These are phyloP conservation scores for Busseola fusca DNA, from an alignment of 2,888 invertebrate species.

Conservation along the genomic window DNA sequence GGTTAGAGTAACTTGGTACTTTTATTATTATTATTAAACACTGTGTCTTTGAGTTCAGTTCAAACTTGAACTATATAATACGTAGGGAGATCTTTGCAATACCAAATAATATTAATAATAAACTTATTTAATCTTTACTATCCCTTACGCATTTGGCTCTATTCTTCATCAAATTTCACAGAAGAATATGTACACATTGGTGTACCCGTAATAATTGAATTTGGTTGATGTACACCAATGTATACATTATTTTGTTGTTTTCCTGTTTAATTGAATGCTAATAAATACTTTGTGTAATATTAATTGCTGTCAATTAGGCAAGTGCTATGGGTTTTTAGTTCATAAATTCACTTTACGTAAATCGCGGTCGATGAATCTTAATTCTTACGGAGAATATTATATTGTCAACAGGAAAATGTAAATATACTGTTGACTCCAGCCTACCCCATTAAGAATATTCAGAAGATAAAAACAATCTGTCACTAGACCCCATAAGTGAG, in stretches of 20 bases:
- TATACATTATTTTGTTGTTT: not conserved
- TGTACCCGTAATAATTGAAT: too few species aligned
- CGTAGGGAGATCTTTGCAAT: not conserved
- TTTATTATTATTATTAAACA: too few species aligned
- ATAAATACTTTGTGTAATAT: not conserved
- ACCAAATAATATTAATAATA: not conserved
- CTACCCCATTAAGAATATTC: not conserved
- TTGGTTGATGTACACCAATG: too few species aligned
- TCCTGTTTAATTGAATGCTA: not conserved
- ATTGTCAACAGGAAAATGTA: slow-evolving; percentile 24
- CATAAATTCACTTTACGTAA: not conserved
- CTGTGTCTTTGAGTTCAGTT: not conserved
- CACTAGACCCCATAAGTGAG: slow-evolving; percentile 61
- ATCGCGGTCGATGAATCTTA: slow-evolving; percentile 4
- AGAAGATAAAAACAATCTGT: slow-evolving; percentile 46
- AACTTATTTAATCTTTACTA: not conserved
- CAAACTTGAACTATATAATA: not conserved
- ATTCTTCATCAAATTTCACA: not conserved
- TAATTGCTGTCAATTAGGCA: not conserved
- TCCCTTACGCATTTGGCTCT: not conserved
- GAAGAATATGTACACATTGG: not conserved
- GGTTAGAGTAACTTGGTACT: not conserved
- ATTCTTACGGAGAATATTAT: not conserved
- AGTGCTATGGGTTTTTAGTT: not conserved
- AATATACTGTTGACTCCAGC: not conserved